Base-by-base conservation (phyloP, 2,113 vertebrate species). In the Eurystomus gularis region DNA sequence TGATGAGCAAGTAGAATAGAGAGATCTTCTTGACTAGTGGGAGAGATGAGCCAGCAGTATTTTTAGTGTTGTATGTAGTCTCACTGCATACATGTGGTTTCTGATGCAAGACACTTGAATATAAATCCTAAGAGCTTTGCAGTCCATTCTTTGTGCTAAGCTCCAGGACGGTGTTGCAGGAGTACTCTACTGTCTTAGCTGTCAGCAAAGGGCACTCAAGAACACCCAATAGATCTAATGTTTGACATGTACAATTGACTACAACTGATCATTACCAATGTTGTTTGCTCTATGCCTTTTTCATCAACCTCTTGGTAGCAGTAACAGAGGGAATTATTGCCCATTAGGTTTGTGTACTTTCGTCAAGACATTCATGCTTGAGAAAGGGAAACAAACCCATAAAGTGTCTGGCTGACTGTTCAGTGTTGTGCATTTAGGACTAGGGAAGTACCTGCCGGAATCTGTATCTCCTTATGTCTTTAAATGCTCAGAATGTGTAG, bases 161-260 rank as follows among this genome's bases (percentile, higher is more conserved):
- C 2, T 1, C 23, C 20, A 18, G 60, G 42, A 6, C 0, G 0
- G 10, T 66, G 37, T 76, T 73, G 3, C 23, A 40, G 51, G 31
- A 54, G 20, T 40, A 31, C 10, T 58, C 51, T 66, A 1, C 29
- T 28, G 29, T 17, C 71, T 52, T 24, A 72, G 52, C 1, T 58
- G 21, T 57, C 24, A n/a, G 66, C 44, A 82, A 62, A 46, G 40
- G 17, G 19, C 21, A 37, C 13, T 51, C 54, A 78, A 35, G 31
- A 78, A 4, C 37, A 83, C 15, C 9, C 44, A 58, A 6, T 0
- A 65, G 20, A 58, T n/a, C 2, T 25, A 17, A 23, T 29, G 35
- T 55, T 79, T 68, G n/a, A 35, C 54, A 31, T 49, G 13, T 37
- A 37, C 2, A 11, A 17, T 28, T 48, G 33, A 21, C 26, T 75